phyloP scores from a whole-genome alignment of 2,888 invertebrate genomes.

The Drosophila nr. perissopoda region DNA sequence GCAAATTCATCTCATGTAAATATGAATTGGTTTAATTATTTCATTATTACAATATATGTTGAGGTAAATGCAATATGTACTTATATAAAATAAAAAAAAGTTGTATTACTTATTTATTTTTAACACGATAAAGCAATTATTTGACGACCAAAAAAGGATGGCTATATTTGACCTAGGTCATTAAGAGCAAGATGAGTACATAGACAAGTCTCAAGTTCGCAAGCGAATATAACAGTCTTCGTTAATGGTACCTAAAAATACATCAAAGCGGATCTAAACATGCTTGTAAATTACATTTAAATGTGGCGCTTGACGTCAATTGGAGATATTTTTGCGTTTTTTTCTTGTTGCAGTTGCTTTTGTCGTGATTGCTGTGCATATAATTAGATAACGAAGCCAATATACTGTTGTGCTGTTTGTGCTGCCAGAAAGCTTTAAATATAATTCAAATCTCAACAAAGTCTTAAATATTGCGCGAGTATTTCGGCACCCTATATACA shows the following conservation, averaged over 20 bases:
- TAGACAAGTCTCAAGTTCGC: slow-evolving; percentile 36
- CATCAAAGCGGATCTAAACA: slow-evolving; percentile 61
- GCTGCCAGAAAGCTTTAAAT: slow-evolving; percentile 15
- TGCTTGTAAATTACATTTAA: slow-evolving; percentile 54
- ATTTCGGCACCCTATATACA: slow-evolving; percentile 3
- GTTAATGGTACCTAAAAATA: slow-evolving; percentile 65
- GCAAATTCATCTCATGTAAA: slow-evolving; percentile 25
- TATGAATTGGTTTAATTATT: slow-evolving; percentile 27
- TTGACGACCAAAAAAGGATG: too few species aligned
- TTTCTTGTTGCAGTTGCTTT: slow-evolving; percentile 5
- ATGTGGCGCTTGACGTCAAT: slow-evolving; percentile 61
- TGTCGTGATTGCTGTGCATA: slow-evolving; percentile 23
- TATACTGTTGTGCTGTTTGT: slow-evolving; percentile 8
- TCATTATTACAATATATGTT: background rate
- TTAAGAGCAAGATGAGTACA: slow-evolving; percentile 12
- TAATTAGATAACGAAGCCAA: slow-evolving; percentile 43
- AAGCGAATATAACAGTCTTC: slow-evolving; percentile 48
- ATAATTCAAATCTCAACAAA: slow-evolving; percentile 30
- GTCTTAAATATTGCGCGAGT: slow-evolving; percentile 19
- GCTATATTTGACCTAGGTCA: background rate
- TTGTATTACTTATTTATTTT: background rate
- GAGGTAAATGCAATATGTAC: background rate
- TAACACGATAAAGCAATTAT: background rate
- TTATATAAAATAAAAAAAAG: background rate
- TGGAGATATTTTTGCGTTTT: slow-evolving; percentile 20